Evolutionary conservation across 2,113 vertebrate genomes (phyloP).

Genomic region (Ciconia stormi): DNA sequence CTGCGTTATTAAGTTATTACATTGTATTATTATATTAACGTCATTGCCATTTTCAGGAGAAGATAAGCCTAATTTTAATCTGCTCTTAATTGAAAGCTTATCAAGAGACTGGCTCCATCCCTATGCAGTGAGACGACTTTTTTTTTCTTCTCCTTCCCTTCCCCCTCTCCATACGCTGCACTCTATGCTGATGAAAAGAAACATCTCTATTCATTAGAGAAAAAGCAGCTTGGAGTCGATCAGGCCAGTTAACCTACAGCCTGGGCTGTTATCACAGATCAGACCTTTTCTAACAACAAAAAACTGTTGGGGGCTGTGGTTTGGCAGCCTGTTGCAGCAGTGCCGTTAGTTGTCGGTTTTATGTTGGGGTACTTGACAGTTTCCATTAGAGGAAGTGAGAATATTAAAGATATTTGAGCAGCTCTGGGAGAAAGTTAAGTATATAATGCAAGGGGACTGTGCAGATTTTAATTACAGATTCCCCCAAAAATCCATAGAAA

Average conservation of each 20-base stretch:
- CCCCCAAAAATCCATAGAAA: slow-evolving; percentile 68
- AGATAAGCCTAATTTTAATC: slow-evolving; percentile 72
- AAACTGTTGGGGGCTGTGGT: neutral
- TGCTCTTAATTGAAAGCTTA: slow-evolving; percentile 71
- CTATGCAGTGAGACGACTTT: neutral
- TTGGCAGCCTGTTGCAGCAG: neutral
- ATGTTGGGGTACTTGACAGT: slow-evolving; percentile 3
- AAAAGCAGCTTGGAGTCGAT: slow-evolving; percentile 26
- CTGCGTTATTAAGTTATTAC: slow-evolving; percentile 67
- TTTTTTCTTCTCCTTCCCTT: neutral
- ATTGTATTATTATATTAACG: slow-evolving; percentile 62
- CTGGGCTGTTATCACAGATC: slow-evolving; percentile 3
- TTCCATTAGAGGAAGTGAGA: slow-evolving; percentile 28
- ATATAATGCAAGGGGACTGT: slow-evolving; percentile 48
- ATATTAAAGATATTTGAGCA: slow-evolving; percentile 58
- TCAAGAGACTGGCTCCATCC: slow-evolving; percentile 44
- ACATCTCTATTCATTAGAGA: slow-evolving; percentile 60
- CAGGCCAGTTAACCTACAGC: slow-evolving; percentile 45
- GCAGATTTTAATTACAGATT: slow-evolving; percentile 77
- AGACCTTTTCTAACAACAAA: slow-evolving; percentile 20
- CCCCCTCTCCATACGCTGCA: neutral
- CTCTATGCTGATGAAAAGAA: slow-evolving; percentile 50
- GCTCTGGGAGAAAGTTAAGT: slow-evolving; percentile 45
- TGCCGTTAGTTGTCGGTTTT: neutral
- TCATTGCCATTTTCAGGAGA: slow-evolving; percentile 61